A percentile compares a stretch with the other conserved stretches of the same genome.
Evolutionary conservation across 1,140 invertebrate genomes (phyloP).

Genomic region (Tachypleus tridentatus): DNA sequence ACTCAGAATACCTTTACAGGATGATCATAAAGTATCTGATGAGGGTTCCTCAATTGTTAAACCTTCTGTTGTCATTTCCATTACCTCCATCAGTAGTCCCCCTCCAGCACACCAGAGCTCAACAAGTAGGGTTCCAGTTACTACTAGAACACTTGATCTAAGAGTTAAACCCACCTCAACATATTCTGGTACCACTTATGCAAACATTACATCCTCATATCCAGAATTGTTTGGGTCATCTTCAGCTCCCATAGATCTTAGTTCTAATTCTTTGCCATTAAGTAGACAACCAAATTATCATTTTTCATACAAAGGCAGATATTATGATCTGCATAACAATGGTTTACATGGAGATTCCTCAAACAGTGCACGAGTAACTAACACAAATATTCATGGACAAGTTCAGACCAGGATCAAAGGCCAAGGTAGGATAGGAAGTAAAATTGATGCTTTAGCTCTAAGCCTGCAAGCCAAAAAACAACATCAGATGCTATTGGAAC

Average conservation of each 20-base stretch:
- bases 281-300: too few species aligned
- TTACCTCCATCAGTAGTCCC: constrained; percentile 14
- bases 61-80: constrained; percentile 1
- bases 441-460: constrained; percentile 27
- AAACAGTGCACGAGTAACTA: too few species aligned
- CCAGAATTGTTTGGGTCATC: constrained; percentile 7
- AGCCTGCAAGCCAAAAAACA: constrained; percentile 28
- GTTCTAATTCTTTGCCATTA: too few species aligned
- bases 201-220: neutral
- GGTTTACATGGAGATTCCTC: too few species aligned
- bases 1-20: too few species aligned
- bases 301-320: too few species aligned
- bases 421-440: constrained; percentile 20
- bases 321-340: too few species aligned
- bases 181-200: constrained; percentile 18
- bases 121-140: constrained; percentile 11
- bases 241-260: constrained; percentile 23
- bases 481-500: constrained; percentile 19
- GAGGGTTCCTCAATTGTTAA: too few species aligned
- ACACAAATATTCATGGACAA: too few species aligned
- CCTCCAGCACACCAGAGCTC: constrained; percentile 26
- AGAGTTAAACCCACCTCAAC: too few species aligned
- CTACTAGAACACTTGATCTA: constrained; percentile 21
- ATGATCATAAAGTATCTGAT: too few species aligned
- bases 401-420: too few species aligned